Percentiles rank a stretch among this genome's conserved stretches.
Evolutionary conservation across 2,797 vertebrate genomes (phyloP).

Genomic region (Oceanodroma leucorhoa): DNA sequence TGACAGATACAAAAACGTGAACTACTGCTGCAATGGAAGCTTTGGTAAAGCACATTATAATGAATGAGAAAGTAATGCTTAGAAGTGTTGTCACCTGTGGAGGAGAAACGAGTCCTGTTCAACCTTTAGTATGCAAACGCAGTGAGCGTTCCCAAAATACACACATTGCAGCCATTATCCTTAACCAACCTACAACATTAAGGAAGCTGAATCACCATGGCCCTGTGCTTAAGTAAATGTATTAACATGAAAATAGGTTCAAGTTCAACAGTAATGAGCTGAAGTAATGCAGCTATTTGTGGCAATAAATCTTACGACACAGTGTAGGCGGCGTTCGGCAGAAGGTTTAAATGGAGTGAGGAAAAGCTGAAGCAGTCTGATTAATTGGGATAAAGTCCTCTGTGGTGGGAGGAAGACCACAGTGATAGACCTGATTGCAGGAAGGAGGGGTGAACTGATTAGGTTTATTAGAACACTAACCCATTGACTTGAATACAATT

Average conservation of each 20-base stretch:
- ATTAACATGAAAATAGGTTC: not conserved
- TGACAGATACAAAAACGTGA: not conserved
- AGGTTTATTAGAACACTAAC: not conserved
- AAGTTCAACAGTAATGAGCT: not conserved
- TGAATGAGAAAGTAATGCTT: not conserved
- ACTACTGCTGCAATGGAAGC: not conserved
- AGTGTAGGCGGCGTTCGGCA: rapidly evolving
- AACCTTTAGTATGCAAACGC: not conserved
- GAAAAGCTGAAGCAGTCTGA: not conserved
- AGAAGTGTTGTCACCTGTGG: not conserved
- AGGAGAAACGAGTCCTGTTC: not conserved
- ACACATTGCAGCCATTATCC: not conserved
- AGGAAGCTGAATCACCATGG: not conserved
- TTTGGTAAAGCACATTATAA: not conserved
- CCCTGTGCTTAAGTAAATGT: not conserved
- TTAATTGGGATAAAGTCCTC: not conserved
- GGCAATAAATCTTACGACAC: not conserved
- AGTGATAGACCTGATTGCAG: not conserved
- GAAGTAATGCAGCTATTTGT: not conserved
- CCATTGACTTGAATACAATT: not conserved
- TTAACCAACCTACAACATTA: not conserved
- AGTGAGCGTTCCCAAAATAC: not conserved
- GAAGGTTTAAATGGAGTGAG: not conserved
- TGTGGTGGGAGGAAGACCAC: not conserved
- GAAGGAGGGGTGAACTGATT: not conserved